phyloP scores from a whole-genome alignment of 2,888 invertebrate genomes.

The Belgica antarctica region DNA sequence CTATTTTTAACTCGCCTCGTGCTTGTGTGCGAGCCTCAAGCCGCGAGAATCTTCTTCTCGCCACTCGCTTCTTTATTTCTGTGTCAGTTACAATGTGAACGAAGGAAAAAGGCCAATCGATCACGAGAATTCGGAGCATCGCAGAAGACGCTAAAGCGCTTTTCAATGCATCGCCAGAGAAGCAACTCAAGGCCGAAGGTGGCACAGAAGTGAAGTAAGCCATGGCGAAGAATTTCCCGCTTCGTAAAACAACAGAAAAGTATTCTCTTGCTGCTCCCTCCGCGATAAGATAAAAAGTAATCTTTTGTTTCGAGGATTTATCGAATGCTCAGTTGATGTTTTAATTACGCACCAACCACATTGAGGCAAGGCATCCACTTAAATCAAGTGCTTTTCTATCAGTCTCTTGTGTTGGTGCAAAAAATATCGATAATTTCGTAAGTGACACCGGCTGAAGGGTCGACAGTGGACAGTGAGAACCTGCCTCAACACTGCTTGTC shows the following conservation, averaged over 20 bases:
- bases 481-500: no score
- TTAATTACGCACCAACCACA: slow-evolving; percentile 10
- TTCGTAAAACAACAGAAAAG: background rate
- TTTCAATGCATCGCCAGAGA: background rate
- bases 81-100: slow-evolving; percentile 12
- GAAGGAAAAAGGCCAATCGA: background rate
- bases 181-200: background rate
- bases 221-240: no score
- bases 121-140: background rate
- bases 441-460: background rate
- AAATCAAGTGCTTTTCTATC: background rate
- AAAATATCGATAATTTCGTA: background rate
- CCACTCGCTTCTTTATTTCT: background rate
- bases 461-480: no score
- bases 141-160: background rate
- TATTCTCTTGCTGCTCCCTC: background rate
- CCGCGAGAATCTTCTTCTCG: slow-evolving; percentile 1
- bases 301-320: background rate
- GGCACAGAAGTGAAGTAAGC: no score
- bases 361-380: background rate
- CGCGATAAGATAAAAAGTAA: slow-evolving; percentile 13
- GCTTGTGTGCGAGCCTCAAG: slow-evolving; percentile 15
- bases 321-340: background rate
- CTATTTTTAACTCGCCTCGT: slow-evolving; percentile 34
- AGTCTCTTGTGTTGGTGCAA: background rate